Percentiles rank a stretch among this genome's conserved stretches.
These are phyloP conservation scores for Panorpa germanica DNA, from an alignment of 2,888 invertebrate genomes.

Conservation along the genomic window DNA sequence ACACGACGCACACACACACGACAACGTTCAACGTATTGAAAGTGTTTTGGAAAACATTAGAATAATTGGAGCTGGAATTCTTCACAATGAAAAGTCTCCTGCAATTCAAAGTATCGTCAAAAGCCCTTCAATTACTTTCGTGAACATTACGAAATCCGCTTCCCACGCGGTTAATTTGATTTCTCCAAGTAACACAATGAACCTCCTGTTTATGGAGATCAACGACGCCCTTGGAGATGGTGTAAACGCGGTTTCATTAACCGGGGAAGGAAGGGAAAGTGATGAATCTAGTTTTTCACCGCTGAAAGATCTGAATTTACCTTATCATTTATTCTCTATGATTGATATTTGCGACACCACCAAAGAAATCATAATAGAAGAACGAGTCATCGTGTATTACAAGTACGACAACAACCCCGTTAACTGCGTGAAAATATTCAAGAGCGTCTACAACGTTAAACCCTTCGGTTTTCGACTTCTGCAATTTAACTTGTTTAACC, in stretches of 20 bases:
- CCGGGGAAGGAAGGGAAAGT: constrained; percentile 80
- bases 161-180: constrained; percentile 85
- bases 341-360: constrained; percentile 92
- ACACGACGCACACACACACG: constrained; percentile 65
- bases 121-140: constrained; percentile 61
- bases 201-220: constrained; percentile 54
- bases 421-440: constrained; percentile 94
- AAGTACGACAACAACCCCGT: constrained; percentile 93
- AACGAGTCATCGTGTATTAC: constrained; percentile 81
- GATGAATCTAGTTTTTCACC: constrained; percentile 80
- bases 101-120: constrained; percentile 81
- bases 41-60: constrained; percentile 65
- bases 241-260: constrained; percentile 72
- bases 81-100: constrained; percentile 88
- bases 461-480: constrained; percentile 77
- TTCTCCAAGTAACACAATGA: constrained; percentile 67
- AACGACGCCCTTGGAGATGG: constrained; percentile 77
- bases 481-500: constrained; percentile 84
- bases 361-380: constrained; percentile 78
- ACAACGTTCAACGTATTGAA: constrained; percentile 42
- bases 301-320: constrained; percentile 58
- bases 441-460: constrained; percentile 66
- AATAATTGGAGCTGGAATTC: constrained; percentile 81
- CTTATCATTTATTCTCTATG: constrained; percentile 82
- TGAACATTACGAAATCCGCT: constrained; percentile 69